phyloP scores from a whole-genome alignment of 1,140 invertebrate genomes.

The Trichogramma pretiosum region DNA sequence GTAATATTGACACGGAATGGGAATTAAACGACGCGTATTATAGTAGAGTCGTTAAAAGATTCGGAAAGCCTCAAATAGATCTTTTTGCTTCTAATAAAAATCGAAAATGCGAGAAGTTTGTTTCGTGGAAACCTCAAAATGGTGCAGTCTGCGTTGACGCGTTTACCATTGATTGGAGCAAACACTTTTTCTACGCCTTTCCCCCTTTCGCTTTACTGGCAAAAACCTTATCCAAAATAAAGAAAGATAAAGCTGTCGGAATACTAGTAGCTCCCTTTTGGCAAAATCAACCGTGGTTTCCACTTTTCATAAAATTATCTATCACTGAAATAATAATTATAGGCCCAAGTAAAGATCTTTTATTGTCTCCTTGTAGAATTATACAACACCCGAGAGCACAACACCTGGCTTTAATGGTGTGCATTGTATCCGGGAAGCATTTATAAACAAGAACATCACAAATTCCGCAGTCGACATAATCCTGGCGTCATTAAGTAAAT shows the following conservation, averaged over 20 bases:
- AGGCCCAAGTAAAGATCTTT: conserved; percentile 11
- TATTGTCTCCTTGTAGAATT: conserved; percentile 18
- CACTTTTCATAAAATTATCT: conserved; percentile 5
- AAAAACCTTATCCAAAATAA: conserved; percentile 12
- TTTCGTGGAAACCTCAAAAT: conserved; percentile 21
- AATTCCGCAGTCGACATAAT: conserved; percentile 16
- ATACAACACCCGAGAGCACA: background rate
- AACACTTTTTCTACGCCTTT: conserved; percentile 9
- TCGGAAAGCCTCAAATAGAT: conserved; percentile 22
- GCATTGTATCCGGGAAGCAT: conserved; percentile 22
- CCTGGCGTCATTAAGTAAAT: too few species aligned
- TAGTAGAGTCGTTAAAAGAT: conserved; percentile 18
- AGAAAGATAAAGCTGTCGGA: conserved; percentile 14
- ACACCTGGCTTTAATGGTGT: conserved; percentile 12
- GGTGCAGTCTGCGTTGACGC: conserved; percentile 17
- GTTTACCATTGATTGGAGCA: conserved; percentile 15
- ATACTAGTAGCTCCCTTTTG: conserved; percentile 18
- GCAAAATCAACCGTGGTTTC: conserved; percentile 18
- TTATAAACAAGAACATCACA: conserved; percentile 15
- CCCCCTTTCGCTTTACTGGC: conserved; percentile 11
- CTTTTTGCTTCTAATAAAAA: conserved; percentile 22
- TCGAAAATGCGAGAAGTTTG: conserved; percentile 22
- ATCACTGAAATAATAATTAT: conserved; percentile 12
- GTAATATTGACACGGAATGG: conserved; percentile 22
- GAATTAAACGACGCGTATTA: conserved; percentile 5